Base-by-base conservation (phyloP, 2,797 vertebrate genomes). In the Leptodactylus fallax region DNA sequence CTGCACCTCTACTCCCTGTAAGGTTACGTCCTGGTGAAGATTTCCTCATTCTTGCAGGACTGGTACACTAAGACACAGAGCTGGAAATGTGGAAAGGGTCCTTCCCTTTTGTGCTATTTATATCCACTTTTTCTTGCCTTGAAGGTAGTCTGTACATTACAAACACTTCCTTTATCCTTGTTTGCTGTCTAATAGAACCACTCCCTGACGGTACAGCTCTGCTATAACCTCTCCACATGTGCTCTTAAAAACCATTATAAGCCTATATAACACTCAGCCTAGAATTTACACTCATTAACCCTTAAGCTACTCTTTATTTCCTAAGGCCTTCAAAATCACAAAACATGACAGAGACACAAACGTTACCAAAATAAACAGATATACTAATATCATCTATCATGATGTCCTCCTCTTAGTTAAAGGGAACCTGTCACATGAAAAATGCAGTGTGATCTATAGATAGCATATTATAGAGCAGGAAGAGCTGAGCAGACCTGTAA, bases 91-190 rank as follows among this genome's bases (percentile, higher is more conserved):
- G 36, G 4, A 36, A 36, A 2, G 72, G 58, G 6, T 61, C n/a
- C 8, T 23, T 63, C 55, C 61, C 47, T 17, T 23, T 11, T 49
- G 55, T 85, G 13, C 21, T 76, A n/a, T 61, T 85, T 49, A 60
- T 84, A 72, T 11, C 25, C 36, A n/a, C 77, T 10, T 49, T 21
- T 45, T 58, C 10, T 80, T 21, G 9, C 17, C 11, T 47, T 12
- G 47, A 21, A 81, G 27, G 79, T 81, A 61, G 49, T 60, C 11
- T 63, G 25, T 61, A 80, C 25, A 79, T 17, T 25, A 79, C 58
- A 58, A 61, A 60, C 56, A 53, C 45, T 58, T 74, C 25, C 82
- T 58, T 7, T 9, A 65, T 45, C 45, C 21, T 51, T 6, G 16
- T 13, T n/a, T 84, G 19, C 55, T 49, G 10, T 23, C 58, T 23